A percentile compares a stretch with the other conserved stretches of the same genome.
phyloP scores from a whole-genome alignment of 1,140 invertebrate species.

The Apis laboriosa region DNA sequence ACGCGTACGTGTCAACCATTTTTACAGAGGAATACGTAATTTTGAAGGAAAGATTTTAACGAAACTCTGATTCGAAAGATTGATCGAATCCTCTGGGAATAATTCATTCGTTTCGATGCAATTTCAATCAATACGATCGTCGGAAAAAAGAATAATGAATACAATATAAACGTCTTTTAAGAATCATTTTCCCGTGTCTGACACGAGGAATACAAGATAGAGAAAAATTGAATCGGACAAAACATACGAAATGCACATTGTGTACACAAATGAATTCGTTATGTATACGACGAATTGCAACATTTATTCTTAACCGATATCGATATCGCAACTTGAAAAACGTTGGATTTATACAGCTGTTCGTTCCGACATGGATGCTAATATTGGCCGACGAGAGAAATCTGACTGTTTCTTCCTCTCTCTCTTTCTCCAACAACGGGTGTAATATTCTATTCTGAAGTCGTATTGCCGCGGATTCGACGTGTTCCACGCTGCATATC shows the following conservation, averaged over 20 bases:
- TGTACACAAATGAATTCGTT: neutral
- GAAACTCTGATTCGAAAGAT: too few relatives aligned
- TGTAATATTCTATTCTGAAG: conserved; percentile 36
- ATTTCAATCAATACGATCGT: too few relatives aligned
- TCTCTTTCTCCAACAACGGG: too few relatives aligned
- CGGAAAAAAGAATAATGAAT: too few relatives aligned
- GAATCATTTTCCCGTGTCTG: too few relatives aligned
- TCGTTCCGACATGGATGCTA: neutral
- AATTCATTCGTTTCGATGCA: too few relatives aligned
- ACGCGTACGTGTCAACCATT: neutral
- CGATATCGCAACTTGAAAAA: neutral
- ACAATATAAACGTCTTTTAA: too few relatives aligned
- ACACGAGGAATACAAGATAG: too few relatives aligned
- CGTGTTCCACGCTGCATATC: neutral
- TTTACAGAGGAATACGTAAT: too few relatives aligned
- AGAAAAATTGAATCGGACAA: neutral
- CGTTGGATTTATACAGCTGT: neutral
- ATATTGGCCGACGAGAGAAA: neutral
- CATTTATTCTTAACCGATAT: neutral
- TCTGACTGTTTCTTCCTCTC: neutral
- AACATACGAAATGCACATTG: neutral
- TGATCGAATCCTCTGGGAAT: too few relatives aligned
- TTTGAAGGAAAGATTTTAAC: too few relatives aligned
- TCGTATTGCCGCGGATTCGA: conserved; percentile 21
- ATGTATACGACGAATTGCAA: neutral